These are phyloP conservation scores for Cheilosia soror DNA, from an alignment of 2,888 invertebrate genomes.

Conservation along the genomic window DNA sequence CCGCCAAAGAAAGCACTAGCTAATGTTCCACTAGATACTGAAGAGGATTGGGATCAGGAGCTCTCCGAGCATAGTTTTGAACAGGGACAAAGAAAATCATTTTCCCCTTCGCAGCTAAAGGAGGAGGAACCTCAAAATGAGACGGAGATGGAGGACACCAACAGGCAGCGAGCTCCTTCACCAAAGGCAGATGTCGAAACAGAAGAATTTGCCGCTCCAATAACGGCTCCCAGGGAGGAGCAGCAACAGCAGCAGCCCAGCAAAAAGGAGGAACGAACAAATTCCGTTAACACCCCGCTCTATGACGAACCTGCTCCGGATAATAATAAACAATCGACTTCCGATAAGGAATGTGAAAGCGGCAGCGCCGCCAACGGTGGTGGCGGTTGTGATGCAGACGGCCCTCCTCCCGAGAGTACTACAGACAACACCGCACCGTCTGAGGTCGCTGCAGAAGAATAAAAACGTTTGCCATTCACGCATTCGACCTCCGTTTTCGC, in stretches of 20 bases:
- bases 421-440: constrained; percentile 24
- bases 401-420: constrained; percentile 25
- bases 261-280: constrained; percentile 57
- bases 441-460: constrained; percentile 39
- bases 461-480: background rate
- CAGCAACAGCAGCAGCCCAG: constrained; percentile 16
- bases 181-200: constrained; percentile 4
- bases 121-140: constrained; percentile 21
- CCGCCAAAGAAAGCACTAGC: constrained; percentile 68
- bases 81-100: constrained; percentile 50
- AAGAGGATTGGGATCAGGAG: constrained; percentile 83
- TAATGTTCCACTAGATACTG: constrained; percentile 79
- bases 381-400: background rate
- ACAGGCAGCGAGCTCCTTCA: background rate
- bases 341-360: constrained; percentile 27
- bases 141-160: constrained; percentile 14
- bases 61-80: constrained; percentile 81
- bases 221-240: constrained; percentile 17
- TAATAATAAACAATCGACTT: constrained; percentile 37
- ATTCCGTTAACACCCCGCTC: constrained; percentile 63
- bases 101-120: constrained; percentile 5
- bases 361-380: background rate
- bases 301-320: constrained; percentile 63
- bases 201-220: constrained; percentile 34
- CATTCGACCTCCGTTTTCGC: constrained; percentile 3